Conservation (phyloP, 2,113 vertebrate genomes). For the Osmerus eperlanus region DNA sequence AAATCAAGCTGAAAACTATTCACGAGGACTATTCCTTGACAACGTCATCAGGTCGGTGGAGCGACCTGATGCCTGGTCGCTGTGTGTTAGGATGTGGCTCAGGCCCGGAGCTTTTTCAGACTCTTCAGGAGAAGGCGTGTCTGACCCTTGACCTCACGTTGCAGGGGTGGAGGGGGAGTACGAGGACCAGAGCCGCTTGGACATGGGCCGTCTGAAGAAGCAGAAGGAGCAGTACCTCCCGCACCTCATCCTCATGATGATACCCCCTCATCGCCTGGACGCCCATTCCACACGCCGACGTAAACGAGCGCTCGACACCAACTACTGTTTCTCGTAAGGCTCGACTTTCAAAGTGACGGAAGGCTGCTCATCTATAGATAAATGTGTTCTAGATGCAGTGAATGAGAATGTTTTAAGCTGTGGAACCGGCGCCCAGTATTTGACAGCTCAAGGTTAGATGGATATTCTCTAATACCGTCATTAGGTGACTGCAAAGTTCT, state of each 20-base stretch:
- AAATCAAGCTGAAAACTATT: no score
- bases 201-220: conserved; percentile 80
- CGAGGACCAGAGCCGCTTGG: conserved; percentile 81
- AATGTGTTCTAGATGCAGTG: not conserved
- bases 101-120: no score
- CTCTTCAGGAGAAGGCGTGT: not conserved
- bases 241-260: conserved; percentile 93
- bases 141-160: not conserved
- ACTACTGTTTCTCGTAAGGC: conserved; percentile 89
- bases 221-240: conserved; percentile 81
- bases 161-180: conserved; percentile 81
- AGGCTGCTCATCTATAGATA: not conserved
- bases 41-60: no score
- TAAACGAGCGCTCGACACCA: conserved; percentile 89
- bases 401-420: not conserved
- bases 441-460: no score
- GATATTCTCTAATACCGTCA: no score
- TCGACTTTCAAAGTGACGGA: not conserved
- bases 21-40: no score
- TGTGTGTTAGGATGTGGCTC: no score
- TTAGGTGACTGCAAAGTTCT: no score
- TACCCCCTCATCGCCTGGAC: conserved; percentile 86
- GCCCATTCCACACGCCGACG: conserved; percentile 74
- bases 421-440: not conserved
- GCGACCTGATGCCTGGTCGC: no score